These are phyloP conservation scores for Xenentodon cancila DNA, from an alignment of 2,797 vertebrate genomes.

Conservation along the genomic window DNA sequence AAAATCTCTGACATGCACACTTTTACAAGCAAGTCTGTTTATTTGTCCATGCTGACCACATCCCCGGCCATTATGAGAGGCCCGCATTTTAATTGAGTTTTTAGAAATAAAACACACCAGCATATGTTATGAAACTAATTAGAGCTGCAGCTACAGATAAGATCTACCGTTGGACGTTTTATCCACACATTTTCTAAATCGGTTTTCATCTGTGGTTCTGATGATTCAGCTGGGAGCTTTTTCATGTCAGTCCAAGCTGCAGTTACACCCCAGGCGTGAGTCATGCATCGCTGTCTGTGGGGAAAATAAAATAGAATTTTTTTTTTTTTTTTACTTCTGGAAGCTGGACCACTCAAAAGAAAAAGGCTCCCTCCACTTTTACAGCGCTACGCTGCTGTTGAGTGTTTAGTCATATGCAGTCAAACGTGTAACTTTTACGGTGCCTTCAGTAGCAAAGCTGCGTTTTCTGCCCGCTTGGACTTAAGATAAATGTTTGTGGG, in stretches of 20 bases:
- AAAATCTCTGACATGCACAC: no score
- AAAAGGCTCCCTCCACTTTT: conserved; percentile 6
- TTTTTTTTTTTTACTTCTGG: neutral
- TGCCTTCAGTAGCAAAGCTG: neutral
- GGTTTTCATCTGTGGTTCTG: neutral
- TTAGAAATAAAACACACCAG: conserved; percentile 3
- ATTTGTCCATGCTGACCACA: no score
- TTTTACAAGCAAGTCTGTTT: no score
- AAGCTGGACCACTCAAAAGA: no score
- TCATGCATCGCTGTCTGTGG: conserved; percentile 1
- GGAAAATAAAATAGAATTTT: neutral
- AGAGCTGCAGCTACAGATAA: conserved; percentile 6
- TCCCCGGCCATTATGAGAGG: no score
- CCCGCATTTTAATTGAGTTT: neutral
- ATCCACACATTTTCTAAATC: conserved; percentile 6
- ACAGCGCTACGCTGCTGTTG: neutral
- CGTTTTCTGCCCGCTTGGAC: neutral
- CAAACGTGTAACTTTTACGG: neutral
- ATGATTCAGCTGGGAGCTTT: conserved; percentile 6
- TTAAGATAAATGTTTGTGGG: no score
- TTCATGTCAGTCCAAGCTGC: conserved; percentile 10
- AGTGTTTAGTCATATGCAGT: conserved; percentile 12
- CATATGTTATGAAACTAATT: conserved; percentile 12
- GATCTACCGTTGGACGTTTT: conserved; percentile 2
- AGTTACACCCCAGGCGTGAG: conserved; percentile 1